phyloP scores from a whole-genome alignment of 1,140 invertebrate genomes.

The Rhizoglyphus robini region DNA sequence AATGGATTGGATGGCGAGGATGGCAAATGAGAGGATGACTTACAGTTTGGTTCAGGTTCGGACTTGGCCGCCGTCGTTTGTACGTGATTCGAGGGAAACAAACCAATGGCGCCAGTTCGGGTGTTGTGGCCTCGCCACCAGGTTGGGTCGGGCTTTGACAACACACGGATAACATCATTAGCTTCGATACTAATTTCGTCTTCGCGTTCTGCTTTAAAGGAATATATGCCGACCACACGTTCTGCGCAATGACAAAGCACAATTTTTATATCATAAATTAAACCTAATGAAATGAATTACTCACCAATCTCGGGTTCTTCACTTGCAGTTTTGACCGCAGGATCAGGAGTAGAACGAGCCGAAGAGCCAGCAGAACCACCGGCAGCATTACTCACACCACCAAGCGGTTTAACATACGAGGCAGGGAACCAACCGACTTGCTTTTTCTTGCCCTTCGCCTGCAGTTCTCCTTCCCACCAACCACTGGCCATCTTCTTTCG shows the following conservation, averaged over 20 bases:
- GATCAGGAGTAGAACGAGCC: constrained; percentile 19
- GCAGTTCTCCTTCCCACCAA: constrained; percentile 98
- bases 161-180: constrained; percentile 78
- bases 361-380: constrained; percentile 22
- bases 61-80: constrained; percentile 33
- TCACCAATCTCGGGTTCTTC: constrained; percentile 13
- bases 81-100: constrained; percentile 87
- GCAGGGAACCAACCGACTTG: constrained; percentile 96
- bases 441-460: constrained; percentile 82
- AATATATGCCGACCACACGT: constrained; percentile 77
- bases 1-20: no score
- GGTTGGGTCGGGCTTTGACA: constrained; percentile 76
- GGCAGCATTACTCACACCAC: constrained; percentile 30
- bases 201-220: constrained; percentile 78
- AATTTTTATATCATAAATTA: neutral
- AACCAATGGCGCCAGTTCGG: constrained; percentile 42
- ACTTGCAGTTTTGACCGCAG: neutral
- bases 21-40: no score
- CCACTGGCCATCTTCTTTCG: constrained; percentile 88
- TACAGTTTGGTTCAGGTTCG: no score
- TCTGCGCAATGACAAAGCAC: constrained; percentile 44
- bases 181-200: constrained; percentile 84
- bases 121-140: constrained; percentile 72
- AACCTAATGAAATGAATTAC: neutral
- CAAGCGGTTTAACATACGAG: constrained; percentile 77